These are phyloP conservation scores for Nothocercus nigrocapillus DNA, from an alignment of 2,113 vertebrate genomes.

Conservation along the genomic window DNA sequence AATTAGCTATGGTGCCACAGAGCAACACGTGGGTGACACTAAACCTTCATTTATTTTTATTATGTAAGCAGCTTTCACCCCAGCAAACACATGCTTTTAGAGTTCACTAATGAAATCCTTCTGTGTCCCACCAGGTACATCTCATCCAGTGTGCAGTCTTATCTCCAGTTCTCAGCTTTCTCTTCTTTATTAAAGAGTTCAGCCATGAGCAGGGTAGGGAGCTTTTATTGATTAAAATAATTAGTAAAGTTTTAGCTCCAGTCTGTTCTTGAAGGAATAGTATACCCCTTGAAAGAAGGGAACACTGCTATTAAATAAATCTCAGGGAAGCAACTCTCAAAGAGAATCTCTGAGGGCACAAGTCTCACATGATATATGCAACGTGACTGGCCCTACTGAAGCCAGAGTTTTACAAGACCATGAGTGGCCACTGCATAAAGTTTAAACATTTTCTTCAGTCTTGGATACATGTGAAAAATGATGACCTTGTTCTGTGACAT, in stretches of 20 bases:
- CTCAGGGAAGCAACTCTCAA: background rate
- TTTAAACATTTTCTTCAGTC: background rate
- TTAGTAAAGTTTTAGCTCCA: background rate
- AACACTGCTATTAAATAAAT: background rate
- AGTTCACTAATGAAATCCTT: background rate
- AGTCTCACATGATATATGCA: rapidly evolving
- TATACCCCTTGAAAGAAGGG: background rate
- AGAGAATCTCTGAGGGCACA: background rate
- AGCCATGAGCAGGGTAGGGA: background rate
- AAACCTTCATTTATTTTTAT: background rate
- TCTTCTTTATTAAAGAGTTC: background rate
- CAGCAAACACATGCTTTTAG: background rate
- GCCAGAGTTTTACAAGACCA: background rate
- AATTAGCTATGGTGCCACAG: background rate
- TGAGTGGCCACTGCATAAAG: background rate
- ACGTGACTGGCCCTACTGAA: background rate
- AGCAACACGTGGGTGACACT: background rate
- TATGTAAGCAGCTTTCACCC: background rate
- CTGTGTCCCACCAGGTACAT: background rate
- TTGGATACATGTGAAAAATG: background rate
- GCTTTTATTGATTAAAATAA: background rate
- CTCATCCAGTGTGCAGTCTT: background rate
- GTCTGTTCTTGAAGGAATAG: background rate
- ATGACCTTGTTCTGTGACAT: background rate
- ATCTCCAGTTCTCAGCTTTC: background rate